Evolutionary conservation across 1,140 invertebrate species (phyloP).

Genomic region (Drosophila carrolli): DNA sequence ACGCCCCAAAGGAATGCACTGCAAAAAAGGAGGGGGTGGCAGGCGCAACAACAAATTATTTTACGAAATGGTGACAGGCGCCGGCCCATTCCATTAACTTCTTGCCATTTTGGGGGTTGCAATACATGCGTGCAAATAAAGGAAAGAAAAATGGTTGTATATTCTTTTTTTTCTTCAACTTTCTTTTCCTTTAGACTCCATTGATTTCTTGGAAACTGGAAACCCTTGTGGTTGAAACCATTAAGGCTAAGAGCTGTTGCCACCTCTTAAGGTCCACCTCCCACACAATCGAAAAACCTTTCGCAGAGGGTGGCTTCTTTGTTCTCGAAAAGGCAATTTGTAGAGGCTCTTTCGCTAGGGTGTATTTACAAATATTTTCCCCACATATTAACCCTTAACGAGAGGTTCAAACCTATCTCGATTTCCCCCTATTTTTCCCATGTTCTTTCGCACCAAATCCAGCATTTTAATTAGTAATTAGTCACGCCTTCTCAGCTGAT

Average conservation of each 20-base stretch:
- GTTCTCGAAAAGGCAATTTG: conserved; percentile 44
- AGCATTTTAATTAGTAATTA: conserved; percentile 70
- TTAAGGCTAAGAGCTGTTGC: conserved; percentile 52
- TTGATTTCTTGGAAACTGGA: conserved; percentile 44
- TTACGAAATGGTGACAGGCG: conserved; percentile 59
- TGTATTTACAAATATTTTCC: conserved; percentile 65
- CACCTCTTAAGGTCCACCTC: conserved; percentile 28
- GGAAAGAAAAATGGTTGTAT: conserved; percentile 36
- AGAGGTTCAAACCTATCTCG: conserved; percentile 11
- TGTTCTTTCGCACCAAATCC: conserved; percentile 57
- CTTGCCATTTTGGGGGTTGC: conserved; percentile 56
- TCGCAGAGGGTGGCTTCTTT: conserved; percentile 35
- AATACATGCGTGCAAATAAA: conserved; percentile 41
- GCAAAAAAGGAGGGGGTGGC: conserved; percentile 1
- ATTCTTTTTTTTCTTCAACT: conserved; percentile 18
- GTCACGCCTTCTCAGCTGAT: conserved; percentile 62
- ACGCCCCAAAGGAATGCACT: conserved; percentile 46
- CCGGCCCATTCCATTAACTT: conserved; percentile 11
- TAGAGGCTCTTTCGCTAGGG: conserved; percentile 40
- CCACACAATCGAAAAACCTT: conserved; percentile 14
- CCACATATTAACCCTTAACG: conserved; percentile 26
- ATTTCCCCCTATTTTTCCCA: not conserved
- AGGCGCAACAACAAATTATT: conserved; percentile 63
- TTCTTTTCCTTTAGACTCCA: conserved; percentile 35
- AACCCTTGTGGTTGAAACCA: conserved; percentile 45